A percentile compares a stretch with the other conserved stretches of the same genome.
Evolutionary conservation across 2,113 vertebrate species (phyloP).

Genomic region (Trogon surrucura): DNA sequence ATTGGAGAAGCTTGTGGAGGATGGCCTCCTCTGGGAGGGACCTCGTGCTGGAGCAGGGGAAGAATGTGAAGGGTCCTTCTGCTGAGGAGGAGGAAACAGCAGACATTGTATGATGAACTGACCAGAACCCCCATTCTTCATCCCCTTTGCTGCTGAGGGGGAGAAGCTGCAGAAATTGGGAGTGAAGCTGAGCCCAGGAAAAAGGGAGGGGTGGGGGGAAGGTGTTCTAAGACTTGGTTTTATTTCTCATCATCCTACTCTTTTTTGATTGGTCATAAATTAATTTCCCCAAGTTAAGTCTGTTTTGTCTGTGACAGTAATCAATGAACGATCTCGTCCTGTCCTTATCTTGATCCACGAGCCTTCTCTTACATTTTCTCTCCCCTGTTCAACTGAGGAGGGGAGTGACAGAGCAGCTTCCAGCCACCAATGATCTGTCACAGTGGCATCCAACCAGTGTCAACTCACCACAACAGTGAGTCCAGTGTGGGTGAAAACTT

Average conservation of each 20-base stretch:
- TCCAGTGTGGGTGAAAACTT: neutral
- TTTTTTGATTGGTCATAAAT: neutral
- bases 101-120: neutral
- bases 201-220: neutral
- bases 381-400: neutral
- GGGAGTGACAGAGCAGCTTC: neutral
- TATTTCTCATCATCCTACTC: neutral
- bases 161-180: neutral
- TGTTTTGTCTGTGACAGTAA: neutral
- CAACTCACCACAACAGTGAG: neutral
- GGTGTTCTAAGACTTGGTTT: neutral
- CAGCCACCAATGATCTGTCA: no score
- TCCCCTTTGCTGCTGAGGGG: neutral
- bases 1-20: neutral
- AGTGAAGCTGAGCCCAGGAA: neutral
- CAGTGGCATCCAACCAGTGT: no score
- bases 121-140: neutral
- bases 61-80: neutral
- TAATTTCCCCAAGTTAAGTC: neutral
- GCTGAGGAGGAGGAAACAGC: neutral
- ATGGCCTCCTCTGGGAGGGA: neutral
- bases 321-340: neutral
- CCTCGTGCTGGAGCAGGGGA: neutral
- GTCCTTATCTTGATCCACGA: no score
- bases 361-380: neutral